phyloP scores from a whole-genome alignment of 1,140 invertebrate species.

The Eufriesea mexicana region DNA sequence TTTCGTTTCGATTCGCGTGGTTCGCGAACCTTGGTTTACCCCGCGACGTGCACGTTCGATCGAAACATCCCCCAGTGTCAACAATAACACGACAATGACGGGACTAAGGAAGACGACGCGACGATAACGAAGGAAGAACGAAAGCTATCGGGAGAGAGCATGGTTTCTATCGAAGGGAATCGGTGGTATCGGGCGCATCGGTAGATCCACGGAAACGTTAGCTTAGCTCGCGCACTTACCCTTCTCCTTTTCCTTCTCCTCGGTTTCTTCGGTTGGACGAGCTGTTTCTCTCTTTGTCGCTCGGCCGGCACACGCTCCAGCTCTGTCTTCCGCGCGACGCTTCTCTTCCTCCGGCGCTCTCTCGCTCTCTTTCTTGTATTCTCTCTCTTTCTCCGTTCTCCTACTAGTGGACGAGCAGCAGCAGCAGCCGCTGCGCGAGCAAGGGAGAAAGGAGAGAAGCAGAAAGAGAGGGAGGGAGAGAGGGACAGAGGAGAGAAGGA shows the following conservation, averaged over 20 bases:
- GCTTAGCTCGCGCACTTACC: slow-evolving; percentile 29
- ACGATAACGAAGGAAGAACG: background rate
- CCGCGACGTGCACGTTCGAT: background rate
- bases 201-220: slow-evolving; percentile 40
- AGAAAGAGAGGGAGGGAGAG: slow-evolving; percentile 57
- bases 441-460: slow-evolving; percentile 57
- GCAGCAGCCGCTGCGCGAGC: slow-evolving; percentile 27
- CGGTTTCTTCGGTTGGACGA: slow-evolving; percentile 21
- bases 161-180: slow-evolving; percentile 10
- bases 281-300: slow-evolving; percentile 16
- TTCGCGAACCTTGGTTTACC: background rate
- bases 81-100: background rate
- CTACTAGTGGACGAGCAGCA: slow-evolving; percentile 3
- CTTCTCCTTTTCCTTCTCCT: slow-evolving; percentile 29
- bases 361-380: slow-evolving; percentile 35
- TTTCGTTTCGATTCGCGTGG: background rate
- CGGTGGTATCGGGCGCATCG: slow-evolving; percentile 21
- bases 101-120: background rate
- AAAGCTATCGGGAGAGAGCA: background rate
- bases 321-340: slow-evolving; percentile 39
- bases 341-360: slow-evolving; percentile 36
- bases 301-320: background rate
- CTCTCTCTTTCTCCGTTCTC: slow-evolving; percentile 14
- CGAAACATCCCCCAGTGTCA: background rate
- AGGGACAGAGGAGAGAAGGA: slow-evolving; percentile 43